Evolutionary conservation across 2,113 vertebrate genomes (phyloP).

Genomic region (Microcebus tavaratra): DNA sequence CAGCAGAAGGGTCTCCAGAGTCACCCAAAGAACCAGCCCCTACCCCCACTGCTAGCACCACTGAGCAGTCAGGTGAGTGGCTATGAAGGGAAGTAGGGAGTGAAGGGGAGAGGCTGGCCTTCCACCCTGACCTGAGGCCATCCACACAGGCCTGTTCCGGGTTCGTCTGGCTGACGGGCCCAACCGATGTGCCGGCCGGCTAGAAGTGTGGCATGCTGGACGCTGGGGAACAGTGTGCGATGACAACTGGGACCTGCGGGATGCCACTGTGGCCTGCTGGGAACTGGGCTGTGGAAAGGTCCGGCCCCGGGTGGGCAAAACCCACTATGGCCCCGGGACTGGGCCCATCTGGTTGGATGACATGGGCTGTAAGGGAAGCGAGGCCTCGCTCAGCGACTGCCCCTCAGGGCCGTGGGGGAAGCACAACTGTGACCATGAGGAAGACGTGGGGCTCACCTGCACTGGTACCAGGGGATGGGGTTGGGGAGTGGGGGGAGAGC

Average conservation of each 20-base stretch:
- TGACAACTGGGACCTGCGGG: constrained; percentile 78
- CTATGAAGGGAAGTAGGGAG: accelerated
- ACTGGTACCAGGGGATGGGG: background rate
- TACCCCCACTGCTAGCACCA: background rate
- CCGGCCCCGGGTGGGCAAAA: constrained; percentile 75
- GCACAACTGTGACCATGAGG: constrained; percentile 81
- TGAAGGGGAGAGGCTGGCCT: background rate
- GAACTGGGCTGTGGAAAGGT: constrained; percentile 79
- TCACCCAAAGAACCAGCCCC: background rate
- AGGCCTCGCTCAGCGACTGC: constrained; percentile 79
- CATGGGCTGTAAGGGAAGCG: constrained; percentile 75
- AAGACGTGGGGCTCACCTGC: constrained; percentile 84
- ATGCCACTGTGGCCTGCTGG: constrained; percentile 78
- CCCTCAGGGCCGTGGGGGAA: constrained; percentile 59
- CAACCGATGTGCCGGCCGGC: constrained; percentile 77
- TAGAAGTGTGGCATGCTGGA: constrained; percentile 80
- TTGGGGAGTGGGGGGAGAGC: background rate
- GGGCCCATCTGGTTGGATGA: constrained; percentile 84
- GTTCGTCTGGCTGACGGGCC: constrained; percentile 80
- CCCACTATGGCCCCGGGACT: constrained; percentile 77
- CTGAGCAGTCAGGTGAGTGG: constrained; percentile 30
- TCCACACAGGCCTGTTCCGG: background rate
- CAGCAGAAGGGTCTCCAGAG: background rate
- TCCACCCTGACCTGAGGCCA: constrained; percentile 7
- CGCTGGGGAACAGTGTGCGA: constrained; percentile 84